Evolutionary conservation across 2,888 invertebrate species (phyloP), one percentile per base, ranked within the genome.

Genomic region (Thymelicus sylvestris): DNA sequence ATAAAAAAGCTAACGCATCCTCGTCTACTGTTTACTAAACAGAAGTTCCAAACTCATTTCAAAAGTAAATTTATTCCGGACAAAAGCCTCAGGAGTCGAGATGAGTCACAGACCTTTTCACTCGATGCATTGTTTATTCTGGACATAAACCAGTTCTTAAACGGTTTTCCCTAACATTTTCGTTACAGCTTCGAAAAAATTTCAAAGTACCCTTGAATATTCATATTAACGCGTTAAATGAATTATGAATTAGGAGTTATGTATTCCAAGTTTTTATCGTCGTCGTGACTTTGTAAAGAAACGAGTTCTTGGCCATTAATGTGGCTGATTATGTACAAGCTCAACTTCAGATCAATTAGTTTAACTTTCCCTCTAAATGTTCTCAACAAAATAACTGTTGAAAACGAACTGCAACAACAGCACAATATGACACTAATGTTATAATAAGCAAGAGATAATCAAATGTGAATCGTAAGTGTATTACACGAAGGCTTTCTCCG

Each of bases 21-120:
- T 76, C 78, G 76, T 75, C 75, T 66, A 74, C 77, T 82, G 85
- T 81, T 83, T 82, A 82, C 81, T 80, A 81, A 83, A 83, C 72
- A 79, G 75, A 79, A 80, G 78, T 80, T 79, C 80, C 78, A 82
- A 81, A 78, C 81, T 84, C 81, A 83, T 83, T 87, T 81, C 62
- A 79, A 84, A 88, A 85, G 82, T 87, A 88, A 88, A 90, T 90
- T 84, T 90, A 91, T 91, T 90, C 91, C 82, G 83, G 86, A 87
- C 89, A 89, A 90, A 85, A 88, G 86, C 82, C 80, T 79, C 71
- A 77, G 79, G 76, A 82, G 82, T 79, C 79, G 79, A 86, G 88
- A 90, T 92, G 92, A 91, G 89, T 92, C 91, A 90, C 83, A 80
- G 85, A 89, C 88, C 91, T 90, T 91, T 91, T 88, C 89, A 88